Conservation (phyloP, 2,888 invertebrate genomes). For the Linnaemya tessellans region DNA sequence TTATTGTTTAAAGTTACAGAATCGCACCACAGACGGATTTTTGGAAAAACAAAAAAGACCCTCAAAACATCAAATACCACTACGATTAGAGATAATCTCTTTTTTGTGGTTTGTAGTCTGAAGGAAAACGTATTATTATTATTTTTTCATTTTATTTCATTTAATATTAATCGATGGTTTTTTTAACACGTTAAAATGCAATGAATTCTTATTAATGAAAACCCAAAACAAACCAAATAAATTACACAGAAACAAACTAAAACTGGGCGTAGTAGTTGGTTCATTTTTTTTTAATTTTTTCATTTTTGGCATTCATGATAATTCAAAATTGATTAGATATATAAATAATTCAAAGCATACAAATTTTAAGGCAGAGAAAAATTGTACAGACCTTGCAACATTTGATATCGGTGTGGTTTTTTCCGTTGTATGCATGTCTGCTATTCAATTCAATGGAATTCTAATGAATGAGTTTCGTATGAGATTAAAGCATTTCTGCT, state of each 20-base stretch:
- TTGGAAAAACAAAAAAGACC: background rate
- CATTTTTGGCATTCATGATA: conserved; percentile 47
- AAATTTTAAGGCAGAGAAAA: conserved; percentile 21
- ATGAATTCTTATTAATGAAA: conserved; percentile 42
- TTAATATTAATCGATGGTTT: conserved; percentile 55
- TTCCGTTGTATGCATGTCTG: background rate
- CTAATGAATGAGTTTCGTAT: conserved; percentile 47
- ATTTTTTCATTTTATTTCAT: conserved; percentile 15
- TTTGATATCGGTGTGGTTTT: background rate
- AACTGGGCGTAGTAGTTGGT: conserved; percentile 55
- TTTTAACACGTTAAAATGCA: conserved; percentile 59
- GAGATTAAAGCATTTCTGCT: background rate
- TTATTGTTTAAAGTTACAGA: no score
- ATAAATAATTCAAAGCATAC: conserved; percentile 35
- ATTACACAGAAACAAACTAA: conserved; percentile 27
- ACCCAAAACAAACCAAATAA: background rate
- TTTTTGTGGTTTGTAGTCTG: background rate
- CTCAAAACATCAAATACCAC: conserved; percentile 28
- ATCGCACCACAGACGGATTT: no score
- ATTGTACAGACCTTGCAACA: conserved; percentile 33
- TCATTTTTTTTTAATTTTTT: conserved; percentile 5
- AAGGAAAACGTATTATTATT: conserved; percentile 21
- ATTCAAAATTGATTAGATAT: conserved; percentile 64
- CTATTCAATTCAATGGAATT: conserved; percentile 51
- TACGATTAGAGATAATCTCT: conserved; percentile 4